phyloP scores from a whole-genome alignment of 92 coral and sea anemone genomes.

The Phenganax subtilis region DNA sequence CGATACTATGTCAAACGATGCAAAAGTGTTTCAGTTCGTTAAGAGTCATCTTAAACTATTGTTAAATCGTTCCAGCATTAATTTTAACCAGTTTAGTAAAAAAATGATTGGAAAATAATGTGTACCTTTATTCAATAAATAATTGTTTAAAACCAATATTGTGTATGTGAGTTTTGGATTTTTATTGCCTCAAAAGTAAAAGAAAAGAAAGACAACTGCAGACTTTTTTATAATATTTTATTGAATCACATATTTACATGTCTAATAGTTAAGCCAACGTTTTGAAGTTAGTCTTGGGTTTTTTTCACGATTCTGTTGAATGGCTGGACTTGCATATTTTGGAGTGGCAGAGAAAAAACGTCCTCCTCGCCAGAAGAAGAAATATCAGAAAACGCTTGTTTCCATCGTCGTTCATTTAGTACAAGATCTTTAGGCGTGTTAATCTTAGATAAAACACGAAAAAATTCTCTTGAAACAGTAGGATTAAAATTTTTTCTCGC shows the following conservation, averaged over 20 bases:
- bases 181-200: no score
- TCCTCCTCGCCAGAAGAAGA: not conserved
- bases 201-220: no score
- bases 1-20: not conserved
- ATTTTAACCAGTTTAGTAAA: not conserved
- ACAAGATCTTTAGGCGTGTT: constrained; percentile 5
- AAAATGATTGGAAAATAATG: not conserved
- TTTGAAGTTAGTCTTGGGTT: not conserved
- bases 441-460: not conserved
- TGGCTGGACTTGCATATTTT: not conserved
- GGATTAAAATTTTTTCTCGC: constrained; percentile 5
- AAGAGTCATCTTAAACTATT: no score
- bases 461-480: not conserved
- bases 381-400: not conserved
- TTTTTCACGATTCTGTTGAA: not conserved
- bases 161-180: no score
- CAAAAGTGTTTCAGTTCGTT: not conserved
- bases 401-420: not conserved
- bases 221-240: no score
- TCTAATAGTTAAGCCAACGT: not conserved
- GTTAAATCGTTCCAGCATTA: not conserved
- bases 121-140: no score
- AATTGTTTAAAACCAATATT: no score
- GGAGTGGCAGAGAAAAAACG: not conserved
- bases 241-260: not conserved